Conservation (phyloP, 35 echinoderm and acorn worm genomes). For the Lytechinus variegatus region DNA sequence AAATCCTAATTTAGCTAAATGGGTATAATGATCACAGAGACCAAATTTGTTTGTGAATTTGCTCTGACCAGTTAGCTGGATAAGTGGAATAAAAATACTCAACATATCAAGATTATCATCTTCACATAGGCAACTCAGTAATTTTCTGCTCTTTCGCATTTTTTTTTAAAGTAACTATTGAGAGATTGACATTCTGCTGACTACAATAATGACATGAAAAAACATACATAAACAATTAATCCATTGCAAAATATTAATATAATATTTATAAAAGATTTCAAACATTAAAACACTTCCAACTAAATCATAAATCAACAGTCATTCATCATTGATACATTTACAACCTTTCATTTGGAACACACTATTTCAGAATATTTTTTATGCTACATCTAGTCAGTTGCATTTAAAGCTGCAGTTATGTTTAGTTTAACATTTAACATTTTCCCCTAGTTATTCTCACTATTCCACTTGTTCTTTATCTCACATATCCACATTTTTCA, state of each 20-base stretch:
- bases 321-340: neutral
- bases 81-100: no score
- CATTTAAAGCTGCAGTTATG: neutral
- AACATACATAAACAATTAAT: neutral
- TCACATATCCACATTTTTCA: neutral
- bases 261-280: neutral
- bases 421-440: neutral
- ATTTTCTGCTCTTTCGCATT: no score
- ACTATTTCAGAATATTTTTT: neutral
- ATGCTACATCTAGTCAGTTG: neutral
- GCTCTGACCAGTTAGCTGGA: no score
- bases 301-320: neutral
- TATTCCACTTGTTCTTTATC: neutral
- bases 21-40: no score
- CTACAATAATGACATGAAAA: neutral
- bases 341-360: neutral
- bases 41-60: no score
- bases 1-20: no score
- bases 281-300: neutral
- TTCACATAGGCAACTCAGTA: no score
- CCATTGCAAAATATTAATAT: neutral
- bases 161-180: no score
- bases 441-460: neutral
- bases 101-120: no score
- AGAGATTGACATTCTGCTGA: no score